Evolutionary conservation across 2,113 vertebrate species (phyloP), one percentile per base, ranked within the genome.

Genomic region (Brevimyrus niger): DNA sequence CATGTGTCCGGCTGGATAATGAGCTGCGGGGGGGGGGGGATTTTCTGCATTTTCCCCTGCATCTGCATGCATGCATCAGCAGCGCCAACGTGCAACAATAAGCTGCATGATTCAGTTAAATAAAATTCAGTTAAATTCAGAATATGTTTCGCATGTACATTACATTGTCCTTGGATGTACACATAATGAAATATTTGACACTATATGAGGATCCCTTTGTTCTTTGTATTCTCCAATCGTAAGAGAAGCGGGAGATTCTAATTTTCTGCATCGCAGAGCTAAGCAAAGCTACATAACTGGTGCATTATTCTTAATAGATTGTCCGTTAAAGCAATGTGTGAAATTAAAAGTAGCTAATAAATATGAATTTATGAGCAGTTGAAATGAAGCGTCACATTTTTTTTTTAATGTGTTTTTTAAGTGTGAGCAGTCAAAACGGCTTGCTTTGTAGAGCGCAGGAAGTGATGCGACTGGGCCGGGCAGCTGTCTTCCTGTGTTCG

Each of bases 381-480:
- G 84, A 50, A 90, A 90, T 91, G 86, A 92, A 87, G 89, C 92
- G 87, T 88, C 8, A 5, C 48, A 38, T 55, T 8, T 61, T 4
- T 73, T 1, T 15, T 35, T 35, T 4, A 15, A 61, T 87, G 31
- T 38, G n/a, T 38, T 89, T 47, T 92, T 90, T 42, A 69, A 85
- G 90, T 92, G 91, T 92, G 92, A 92, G 91, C 92, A 88, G 61
- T 89, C 91, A 90, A 90, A 95, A 94, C 90, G 87, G 92, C 91
- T 92, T 90, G 88, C 90, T 91, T 89, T 85, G 27, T 89, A 42
- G 89, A 23, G 4, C 0, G 23, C 82, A 83, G 82, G 82, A 84
- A 21, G 44, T 89, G 88, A 90, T 61, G 55, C 17, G 31, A 89
- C 51, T 88, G 90, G 86, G 84, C 84, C 88, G 23, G 92, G 92